Evolutionary conservation across 2,888 invertebrate species (phyloP).

Genomic region (Byasa hedistus): DNA sequence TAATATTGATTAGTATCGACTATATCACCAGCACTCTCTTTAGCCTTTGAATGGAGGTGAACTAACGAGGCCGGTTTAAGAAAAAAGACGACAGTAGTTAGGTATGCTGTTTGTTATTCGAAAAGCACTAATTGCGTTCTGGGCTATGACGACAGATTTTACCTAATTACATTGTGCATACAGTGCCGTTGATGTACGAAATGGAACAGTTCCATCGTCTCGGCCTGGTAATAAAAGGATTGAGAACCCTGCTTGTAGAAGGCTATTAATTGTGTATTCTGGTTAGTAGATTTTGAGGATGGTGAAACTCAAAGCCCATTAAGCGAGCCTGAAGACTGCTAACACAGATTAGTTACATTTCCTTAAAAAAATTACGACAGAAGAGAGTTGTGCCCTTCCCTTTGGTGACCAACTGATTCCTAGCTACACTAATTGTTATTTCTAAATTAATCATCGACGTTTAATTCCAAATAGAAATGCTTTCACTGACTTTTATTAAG

Average conservation of each 20-base stretch:
- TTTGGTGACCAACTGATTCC: no score
- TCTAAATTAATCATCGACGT: not conserved
- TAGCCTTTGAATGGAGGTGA: not conserved
- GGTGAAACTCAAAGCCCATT: not conserved
- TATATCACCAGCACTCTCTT: not conserved
- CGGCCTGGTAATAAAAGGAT: not conserved
- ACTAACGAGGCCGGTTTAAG: not conserved
- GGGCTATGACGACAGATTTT: not conserved
- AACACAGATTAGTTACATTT: not conserved
- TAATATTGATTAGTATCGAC: not conserved
- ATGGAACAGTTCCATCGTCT: not conserved
- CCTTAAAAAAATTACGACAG: no score
- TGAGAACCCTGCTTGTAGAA: not conserved
- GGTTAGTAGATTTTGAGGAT: not conserved
- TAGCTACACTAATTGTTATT: no score
- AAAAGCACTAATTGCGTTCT: slow-evolving; percentile 10
- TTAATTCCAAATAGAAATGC: not conserved
- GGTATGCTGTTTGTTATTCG: slow-evolving; percentile 16
- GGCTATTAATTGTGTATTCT: not conserved
- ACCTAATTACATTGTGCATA: not conserved
- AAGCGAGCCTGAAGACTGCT: not conserved
- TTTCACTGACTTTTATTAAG: not conserved
- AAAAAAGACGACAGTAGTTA: not conserved
- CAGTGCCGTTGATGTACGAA: not conserved
- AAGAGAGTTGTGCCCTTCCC: no score